These are phyloP conservation scores for Pyrrhura leucotis DNA, from an alignment of 2,797 vertebrate genomes.

Conservation along the genomic window DNA sequence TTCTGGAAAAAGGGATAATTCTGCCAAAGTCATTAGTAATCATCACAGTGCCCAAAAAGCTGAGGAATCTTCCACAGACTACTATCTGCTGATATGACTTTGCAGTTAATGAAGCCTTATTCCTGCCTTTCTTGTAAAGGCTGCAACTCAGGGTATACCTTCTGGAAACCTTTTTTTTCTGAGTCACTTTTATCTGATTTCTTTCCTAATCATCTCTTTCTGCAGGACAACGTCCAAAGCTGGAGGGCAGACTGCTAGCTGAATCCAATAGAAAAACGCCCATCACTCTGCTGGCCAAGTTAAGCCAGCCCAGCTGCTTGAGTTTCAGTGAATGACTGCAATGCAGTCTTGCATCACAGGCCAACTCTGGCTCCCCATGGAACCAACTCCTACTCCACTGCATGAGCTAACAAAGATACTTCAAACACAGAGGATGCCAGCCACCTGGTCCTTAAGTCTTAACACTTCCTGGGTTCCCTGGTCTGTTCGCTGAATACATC, in stretches of 20 bases:
- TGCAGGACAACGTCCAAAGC: not conserved
- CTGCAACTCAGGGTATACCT: not conserved
- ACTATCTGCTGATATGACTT: not conserved
- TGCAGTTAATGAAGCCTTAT: not conserved
- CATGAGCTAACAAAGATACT: no score
- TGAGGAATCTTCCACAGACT: not conserved
- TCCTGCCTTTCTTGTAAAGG: not conserved
- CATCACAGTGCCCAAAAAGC: not conserved
- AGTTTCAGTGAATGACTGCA: not conserved
- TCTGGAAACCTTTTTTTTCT: not conserved
- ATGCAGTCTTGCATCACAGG: not conserved
- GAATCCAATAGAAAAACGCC: not conserved
- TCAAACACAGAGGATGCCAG: not conserved
- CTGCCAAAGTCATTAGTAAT: not conserved
- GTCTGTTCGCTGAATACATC: not conserved
- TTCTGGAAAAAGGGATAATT: not conserved
- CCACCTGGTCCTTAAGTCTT: not conserved
- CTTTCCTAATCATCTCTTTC: not conserved
- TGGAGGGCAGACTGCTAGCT: not conserved
- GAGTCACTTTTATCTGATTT: not conserved
- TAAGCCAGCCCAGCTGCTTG: not conserved
- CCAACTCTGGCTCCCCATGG: fast-evolving
- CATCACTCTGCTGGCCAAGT: not conserved
- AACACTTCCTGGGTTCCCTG: not conserved
- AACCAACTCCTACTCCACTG: not conserved